phyloP scores from a whole-genome alignment of 2,113 vertebrate genomes.

The Scomber colias region DNA sequence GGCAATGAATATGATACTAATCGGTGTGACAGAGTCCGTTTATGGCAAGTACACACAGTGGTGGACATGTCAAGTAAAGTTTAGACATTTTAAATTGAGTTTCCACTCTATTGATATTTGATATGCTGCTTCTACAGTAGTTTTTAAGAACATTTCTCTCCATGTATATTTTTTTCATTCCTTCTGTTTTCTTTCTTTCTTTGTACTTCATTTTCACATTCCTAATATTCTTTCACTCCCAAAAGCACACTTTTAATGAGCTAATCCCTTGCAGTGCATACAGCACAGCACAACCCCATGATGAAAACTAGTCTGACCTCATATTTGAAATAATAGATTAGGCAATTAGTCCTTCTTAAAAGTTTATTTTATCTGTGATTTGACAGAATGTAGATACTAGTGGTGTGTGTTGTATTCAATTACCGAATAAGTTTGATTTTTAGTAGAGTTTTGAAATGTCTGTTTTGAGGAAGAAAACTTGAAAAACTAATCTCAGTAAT shows the following conservation, averaged over 20 bases:
- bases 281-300: not conserved
- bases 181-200: not conserved
- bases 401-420: no score
- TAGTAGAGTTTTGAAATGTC: not conserved
- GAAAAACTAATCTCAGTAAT: not conserved
- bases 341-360: not conserved
- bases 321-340: no score
- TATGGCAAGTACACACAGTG: slow-evolving; percentile 17
- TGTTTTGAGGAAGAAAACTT: not conserved
- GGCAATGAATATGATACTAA: slow-evolving; percentile 57
- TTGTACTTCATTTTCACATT: not conserved
- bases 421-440: not conserved
- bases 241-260: no score
- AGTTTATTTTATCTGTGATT: not conserved
- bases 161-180: not conserved
- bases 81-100: slow-evolving; percentile 21
- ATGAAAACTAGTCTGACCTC: not conserved
- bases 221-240: no score
- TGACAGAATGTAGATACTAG: no score
- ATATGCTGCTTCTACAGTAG: not conserved
- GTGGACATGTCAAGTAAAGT: slow-evolving; percentile 28
- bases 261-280: not conserved
- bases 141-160: not conserved
- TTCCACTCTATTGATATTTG: slow-evolving; percentile 11
- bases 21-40: slow-evolving; percentile 41